A percentile compares a stretch with the other conserved stretches of the same genome.
phyloP scores from a whole-genome alignment of 1,140 invertebrate species.

The Hetaerina americana region DNA sequence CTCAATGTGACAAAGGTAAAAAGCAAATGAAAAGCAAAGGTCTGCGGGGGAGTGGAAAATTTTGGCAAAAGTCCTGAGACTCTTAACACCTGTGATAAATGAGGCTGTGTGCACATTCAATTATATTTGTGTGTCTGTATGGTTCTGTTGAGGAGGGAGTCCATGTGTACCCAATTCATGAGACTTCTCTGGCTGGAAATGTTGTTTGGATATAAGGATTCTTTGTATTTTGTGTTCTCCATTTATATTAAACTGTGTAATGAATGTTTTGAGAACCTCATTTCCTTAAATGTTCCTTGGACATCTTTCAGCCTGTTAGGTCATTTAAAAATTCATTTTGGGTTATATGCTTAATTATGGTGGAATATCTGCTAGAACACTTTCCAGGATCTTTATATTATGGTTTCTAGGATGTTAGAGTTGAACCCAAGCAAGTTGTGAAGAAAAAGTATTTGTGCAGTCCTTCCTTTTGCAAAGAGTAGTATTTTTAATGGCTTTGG shows the following conservation, averaged over 20 bases:
- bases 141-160: background rate
- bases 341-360: too few species aligned
- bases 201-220: too few species aligned
- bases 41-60: slow-evolving; percentile 36
- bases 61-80: slow-evolving; percentile 40
- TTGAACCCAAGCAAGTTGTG: too few species aligned
- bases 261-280: background rate
- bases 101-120: background rate
- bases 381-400: too few species aligned
- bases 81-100: background rate
- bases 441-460: too few species aligned
- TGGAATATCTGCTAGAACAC: too few species aligned
- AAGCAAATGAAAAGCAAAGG: slow-evolving; percentile 33
- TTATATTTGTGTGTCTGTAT: too few species aligned
- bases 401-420: too few species aligned
- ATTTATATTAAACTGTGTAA: background rate
- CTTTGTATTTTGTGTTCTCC: background rate
- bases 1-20: slow-evolving; percentile 29
- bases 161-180: background rate
- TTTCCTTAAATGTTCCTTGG: background rate
- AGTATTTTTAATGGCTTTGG: too few species aligned
- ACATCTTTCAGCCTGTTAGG: background rate
- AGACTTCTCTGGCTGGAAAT: background rate
- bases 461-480: too few species aligned
- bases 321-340: too few species aligned